Percentiles rank a stretch among this genome's conserved stretches.
Conservation (phyloP, 2,797 vertebrate genomes). For the Phoeniculus purpureus region DNA sequence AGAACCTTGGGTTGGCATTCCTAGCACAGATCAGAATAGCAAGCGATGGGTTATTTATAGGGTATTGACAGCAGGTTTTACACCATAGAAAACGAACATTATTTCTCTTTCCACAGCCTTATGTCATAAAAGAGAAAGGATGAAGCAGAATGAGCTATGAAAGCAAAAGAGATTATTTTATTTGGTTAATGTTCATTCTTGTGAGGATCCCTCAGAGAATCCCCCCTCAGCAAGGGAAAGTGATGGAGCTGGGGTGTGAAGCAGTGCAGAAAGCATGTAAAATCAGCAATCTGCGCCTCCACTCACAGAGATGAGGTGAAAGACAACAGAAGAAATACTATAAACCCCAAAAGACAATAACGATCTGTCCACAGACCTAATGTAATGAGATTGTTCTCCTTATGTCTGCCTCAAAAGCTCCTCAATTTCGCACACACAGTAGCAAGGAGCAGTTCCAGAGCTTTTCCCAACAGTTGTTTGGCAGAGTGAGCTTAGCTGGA, state of each 20-base stretch:
- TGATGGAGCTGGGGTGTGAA: background rate
- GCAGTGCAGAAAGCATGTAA: background rate
- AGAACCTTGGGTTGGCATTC: background rate
- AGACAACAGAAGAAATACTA: background rate
- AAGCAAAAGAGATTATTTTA: background rate
- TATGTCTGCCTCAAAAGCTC: constrained; percentile 33
- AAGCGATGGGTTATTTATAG: background rate
- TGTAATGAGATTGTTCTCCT: constrained; percentile 17
- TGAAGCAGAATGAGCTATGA: background rate
- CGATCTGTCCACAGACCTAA: background rate
- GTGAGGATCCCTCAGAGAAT: background rate
- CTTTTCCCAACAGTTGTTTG: constrained; percentile 66
- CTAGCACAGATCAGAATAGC: background rate
- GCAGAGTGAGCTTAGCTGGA: constrained; percentile 45
- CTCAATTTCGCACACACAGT: constrained; percentile 56
- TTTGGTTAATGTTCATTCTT: background rate
- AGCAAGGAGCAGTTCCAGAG: constrained; percentile 68
- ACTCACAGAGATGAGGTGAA: background rate
- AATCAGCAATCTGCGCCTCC: background rate
- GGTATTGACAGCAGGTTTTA: background rate
- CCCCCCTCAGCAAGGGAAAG: background rate
- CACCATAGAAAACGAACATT: background rate
- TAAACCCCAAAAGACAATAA: constrained; percentile 21
- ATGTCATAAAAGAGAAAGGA: background rate
- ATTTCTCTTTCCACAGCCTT: background rate